A percentile compares a stretch with the other conserved stretches of the same genome.
Evolutionary conservation across 1,140 invertebrate genomes (phyloP).

Genomic region (Protaetia brevitarsis): DNA sequence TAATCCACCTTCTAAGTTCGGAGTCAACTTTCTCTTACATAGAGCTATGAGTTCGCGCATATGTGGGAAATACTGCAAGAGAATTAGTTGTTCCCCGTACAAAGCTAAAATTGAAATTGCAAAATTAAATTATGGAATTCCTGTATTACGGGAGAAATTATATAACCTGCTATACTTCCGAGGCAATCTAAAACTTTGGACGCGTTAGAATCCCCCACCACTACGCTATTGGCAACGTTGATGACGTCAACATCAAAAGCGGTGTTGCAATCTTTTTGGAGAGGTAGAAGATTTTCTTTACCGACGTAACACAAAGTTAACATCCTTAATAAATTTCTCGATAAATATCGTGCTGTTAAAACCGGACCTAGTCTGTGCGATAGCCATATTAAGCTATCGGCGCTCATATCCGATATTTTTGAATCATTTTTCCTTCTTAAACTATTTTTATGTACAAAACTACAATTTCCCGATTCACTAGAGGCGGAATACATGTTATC

Average conservation of each 20-base stretch:
- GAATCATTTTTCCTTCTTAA: slow-evolving; percentile 47
- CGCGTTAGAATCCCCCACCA: slow-evolving; percentile 79
- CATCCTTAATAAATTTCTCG: slow-evolving; percentile 90
- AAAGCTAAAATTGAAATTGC: slow-evolving; percentile 61
- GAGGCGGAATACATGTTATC: slow-evolving; percentile 4
- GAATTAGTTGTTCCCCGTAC: slow-evolving; percentile 91
- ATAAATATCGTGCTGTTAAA: slow-evolving; percentile 84
- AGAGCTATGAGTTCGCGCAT: slow-evolving; percentile 78
- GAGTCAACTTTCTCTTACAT: slow-evolving; percentile 73
- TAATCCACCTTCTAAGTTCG: slow-evolving; percentile 82
- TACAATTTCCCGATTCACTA: neutral
- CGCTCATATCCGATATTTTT: slow-evolving; percentile 85
- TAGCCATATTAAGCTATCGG: slow-evolving; percentile 88
- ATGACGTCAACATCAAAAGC: slow-evolving; percentile 53
- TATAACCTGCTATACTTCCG: slow-evolving; percentile 72
- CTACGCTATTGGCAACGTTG: slow-evolving; percentile 57
- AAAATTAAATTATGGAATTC: slow-evolving; percentile 18
- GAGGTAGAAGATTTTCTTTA: slow-evolving; percentile 67
- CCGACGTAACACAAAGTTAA: slow-evolving; percentile 90
- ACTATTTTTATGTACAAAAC: neutral
- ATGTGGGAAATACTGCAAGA: slow-evolving; percentile 92
- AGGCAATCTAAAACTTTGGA: slow-evolving; percentile 84
- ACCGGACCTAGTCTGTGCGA: slow-evolving; percentile 92
- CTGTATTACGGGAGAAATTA: neutral
- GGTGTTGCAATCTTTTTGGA: slow-evolving; percentile 43